Conservation (phyloP, 2,797 vertebrate species). For the Schizopygopsis malacanthus region DNA sequence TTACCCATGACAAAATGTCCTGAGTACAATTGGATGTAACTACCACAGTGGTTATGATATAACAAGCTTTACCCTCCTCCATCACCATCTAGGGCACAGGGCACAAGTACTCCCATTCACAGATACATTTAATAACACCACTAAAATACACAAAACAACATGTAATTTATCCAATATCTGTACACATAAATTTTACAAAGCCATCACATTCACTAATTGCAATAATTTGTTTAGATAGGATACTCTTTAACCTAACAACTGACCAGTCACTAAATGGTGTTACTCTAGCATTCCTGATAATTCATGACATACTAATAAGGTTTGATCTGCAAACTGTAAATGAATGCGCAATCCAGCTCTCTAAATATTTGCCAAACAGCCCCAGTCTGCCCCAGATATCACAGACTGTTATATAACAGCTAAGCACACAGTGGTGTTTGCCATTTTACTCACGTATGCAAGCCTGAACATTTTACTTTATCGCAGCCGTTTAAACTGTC, state of each 20-base stretch:
- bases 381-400: slow-evolving; percentile 4
- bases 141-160: not conserved
- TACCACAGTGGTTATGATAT: slow-evolving; percentile 43
- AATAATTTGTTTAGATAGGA: not conserved
- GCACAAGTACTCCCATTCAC: not conserved
- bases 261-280: not conserved
- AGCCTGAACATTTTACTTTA: not conserved
- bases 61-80: slow-evolving; percentile 43
- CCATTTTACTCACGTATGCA: not conserved
- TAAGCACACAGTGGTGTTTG: not conserved
- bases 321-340: not conserved
- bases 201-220: not conserved
- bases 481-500: slow-evolving; percentile 7
- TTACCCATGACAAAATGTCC: slow-evolving; percentile 24
- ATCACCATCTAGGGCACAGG: not conserved
- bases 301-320: too few relatives aligned
- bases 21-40: slow-evolving; percentile 25
- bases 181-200: not conserved
- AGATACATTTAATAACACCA: not conserved
- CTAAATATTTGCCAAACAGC: not conserved
- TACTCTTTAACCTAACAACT: not conserved
- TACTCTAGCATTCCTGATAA: not conserved
- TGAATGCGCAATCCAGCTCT: not conserved
- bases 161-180: not conserved
- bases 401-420: slow-evolving; percentile 33